These are phyloP conservation scores for Ophion costatus DNA, from an alignment of 2,888 invertebrate genomes.

Conservation along the genomic window DNA sequence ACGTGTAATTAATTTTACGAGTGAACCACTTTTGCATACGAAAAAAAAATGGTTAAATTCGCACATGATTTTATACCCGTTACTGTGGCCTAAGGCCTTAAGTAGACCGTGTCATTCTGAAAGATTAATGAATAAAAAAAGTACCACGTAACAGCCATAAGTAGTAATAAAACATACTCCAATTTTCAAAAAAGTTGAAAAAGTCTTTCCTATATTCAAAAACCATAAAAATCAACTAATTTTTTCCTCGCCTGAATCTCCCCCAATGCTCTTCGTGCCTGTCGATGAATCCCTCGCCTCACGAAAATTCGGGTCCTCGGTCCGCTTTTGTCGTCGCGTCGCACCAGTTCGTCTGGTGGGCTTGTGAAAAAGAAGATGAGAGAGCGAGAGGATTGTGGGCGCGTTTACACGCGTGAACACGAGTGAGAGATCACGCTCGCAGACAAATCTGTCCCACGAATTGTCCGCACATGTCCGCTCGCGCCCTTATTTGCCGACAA, in stretches of 20 bases:
- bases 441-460: constrained; percentile 82
- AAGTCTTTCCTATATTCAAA: no score
- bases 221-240: no score
- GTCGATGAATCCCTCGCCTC: constrained; percentile 59
- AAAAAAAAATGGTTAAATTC: no score
- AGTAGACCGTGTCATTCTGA: no score
- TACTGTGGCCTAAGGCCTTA: no score
- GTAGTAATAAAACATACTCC: no score
- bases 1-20: no score
- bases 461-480: constrained; percentile 82
- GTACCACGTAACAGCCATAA: no score
- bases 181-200: no score
- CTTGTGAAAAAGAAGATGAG: constrained; percentile 32
- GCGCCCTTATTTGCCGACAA: constrained; percentile 77
- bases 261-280: constrained; percentile 67
- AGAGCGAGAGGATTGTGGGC: constrained; percentile 38
- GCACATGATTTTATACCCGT: no score
- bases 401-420: constrained; percentile 71
- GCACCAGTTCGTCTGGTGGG: constrained; percentile 39
- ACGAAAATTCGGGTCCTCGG: constrained; percentile 41
- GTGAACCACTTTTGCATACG: no score
- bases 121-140: no score
- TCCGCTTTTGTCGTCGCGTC: constrained; percentile 44
- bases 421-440: constrained; percentile 71
- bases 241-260: constrained; percentile 4